Percentiles rank a stretch among this genome's conserved stretches.
These are phyloP conservation scores for Mystacornis crossleyi DNA, from an alignment of 2,113 vertebrate genomes.

Conservation along the genomic window DNA sequence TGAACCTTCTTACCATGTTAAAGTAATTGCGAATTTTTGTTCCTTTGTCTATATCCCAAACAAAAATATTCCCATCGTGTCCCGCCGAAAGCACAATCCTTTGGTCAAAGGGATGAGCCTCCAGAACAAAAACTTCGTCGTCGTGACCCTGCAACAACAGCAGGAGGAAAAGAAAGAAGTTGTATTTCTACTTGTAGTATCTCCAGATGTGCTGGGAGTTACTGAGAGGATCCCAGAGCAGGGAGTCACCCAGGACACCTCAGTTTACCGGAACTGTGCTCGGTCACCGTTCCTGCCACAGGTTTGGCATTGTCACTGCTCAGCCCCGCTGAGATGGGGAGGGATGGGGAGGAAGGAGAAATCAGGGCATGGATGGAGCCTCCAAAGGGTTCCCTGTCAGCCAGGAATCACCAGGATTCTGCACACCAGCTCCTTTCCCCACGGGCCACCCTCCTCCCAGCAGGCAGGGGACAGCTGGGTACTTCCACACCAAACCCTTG, in stretches of 20 bases:
- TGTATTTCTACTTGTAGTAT: not conserved
- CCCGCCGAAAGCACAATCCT: constrained; percentile 96
- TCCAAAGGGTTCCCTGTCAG: not conserved
- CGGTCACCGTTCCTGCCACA: not conserved
- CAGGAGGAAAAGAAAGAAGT: not conserved
- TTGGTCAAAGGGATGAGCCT: constrained; percentile 95
- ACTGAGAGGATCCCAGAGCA: not conserved
- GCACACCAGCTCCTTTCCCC: not conserved
- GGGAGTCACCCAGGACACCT: not conserved
- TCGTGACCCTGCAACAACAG: constrained; percentile 87
- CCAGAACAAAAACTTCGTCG: constrained; percentile 95
- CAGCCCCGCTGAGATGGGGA: not conserved
- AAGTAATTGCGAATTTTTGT: constrained; percentile 97
- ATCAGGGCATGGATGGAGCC: not conserved
- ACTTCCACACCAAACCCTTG: not conserved
- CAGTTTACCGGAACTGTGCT: not conserved
- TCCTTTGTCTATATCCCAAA: constrained; percentile 95
- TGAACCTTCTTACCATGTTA: constrained; percentile 87
- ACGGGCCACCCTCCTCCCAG: not conserved
- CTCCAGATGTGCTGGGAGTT: not conserved
- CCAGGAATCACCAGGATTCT: not conserved
- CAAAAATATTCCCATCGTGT: constrained; percentile 95
- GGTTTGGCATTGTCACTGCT: not conserved
- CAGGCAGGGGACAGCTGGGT: not conserved
- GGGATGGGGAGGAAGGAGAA: not conserved